Percentiles rank a stretch among this genome's conserved stretches.
Conservation (phyloP, 2,888 invertebrate species). For the Gymnoscelis rufifasciata region DNA sequence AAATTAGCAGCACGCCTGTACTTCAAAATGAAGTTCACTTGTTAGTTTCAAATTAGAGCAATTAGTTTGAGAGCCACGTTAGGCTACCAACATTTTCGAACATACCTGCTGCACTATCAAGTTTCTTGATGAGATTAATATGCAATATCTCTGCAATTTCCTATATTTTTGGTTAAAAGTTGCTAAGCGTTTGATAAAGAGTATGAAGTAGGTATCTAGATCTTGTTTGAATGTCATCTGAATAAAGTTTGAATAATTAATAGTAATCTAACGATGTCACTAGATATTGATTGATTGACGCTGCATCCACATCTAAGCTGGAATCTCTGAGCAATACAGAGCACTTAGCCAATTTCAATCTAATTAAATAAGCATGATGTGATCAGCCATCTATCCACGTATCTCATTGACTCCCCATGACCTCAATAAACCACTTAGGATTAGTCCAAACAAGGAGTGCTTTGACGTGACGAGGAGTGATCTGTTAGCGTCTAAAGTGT, state of each 20-base stretch:
- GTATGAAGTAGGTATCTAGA: no score
- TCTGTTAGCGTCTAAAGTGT: conserved; percentile 72
- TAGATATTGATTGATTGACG: not conserved
- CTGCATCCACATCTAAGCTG: conserved; percentile 1
- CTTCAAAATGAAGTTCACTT: not conserved
- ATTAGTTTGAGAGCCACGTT: not conserved
- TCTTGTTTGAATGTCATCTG: no score
- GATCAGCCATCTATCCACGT: conserved; percentile 35
- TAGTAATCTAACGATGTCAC: not conserved
- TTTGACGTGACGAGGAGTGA: conserved; percentile 66
- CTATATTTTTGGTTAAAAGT: no score
- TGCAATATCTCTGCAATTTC: no score
- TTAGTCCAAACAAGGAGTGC: conserved; percentile 70
- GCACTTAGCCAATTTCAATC: conserved; percentile 32
- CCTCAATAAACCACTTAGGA: conserved; percentile 72
- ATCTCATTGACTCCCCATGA: conserved; percentile 40
- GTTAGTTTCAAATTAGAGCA: conserved; percentile 1
- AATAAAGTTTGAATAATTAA: no score
- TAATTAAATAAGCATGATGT: conserved; percentile 47
- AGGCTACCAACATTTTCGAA: not conserved
- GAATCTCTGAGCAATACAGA: conserved; percentile 13
- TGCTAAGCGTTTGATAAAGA: no score
- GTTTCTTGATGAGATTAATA: no score
- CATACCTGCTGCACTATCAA: not conserved
- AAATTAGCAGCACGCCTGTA: no score